Conservation (phyloP, 2,113 vertebrate species). For the Antechinus flavipes region DNA sequence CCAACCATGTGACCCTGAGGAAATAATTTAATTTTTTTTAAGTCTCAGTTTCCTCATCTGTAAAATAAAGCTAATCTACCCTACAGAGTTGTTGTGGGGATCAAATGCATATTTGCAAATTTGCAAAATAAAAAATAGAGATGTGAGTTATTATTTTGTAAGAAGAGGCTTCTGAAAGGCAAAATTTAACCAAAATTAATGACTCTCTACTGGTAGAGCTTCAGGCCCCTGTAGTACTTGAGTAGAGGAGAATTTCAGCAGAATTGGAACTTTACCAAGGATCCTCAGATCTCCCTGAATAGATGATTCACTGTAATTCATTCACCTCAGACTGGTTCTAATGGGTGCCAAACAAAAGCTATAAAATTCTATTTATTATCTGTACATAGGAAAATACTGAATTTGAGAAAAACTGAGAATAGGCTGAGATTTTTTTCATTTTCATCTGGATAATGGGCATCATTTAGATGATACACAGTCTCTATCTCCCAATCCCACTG, state of each 20-base stretch:
- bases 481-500: slow-evolving; percentile 11
- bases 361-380: slow-evolving; percentile 65
- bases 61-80: neutral
- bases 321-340: slow-evolving; percentile 63
- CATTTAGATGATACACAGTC: neutral
- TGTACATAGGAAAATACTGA: slow-evolving; percentile 2
- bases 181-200: neutral
- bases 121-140: neutral
- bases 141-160: neutral
- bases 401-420: slow-evolving; percentile 69
- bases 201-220: slow-evolving; percentile 62
- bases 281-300: slow-evolving; percentile 52
- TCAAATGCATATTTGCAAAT: neutral
- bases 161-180: neutral
- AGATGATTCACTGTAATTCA: slow-evolving; percentile 69
- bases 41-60: neutral
- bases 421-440: slow-evolving; percentile 22
- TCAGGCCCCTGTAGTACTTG: slow-evolving; percentile 61
- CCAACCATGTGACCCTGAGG: neutral
- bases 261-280: slow-evolving; percentile 51
- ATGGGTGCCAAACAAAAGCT: slow-evolving; percentile 52
- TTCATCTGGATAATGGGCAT: slow-evolving; percentile 55
- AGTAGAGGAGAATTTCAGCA: slow-evolving; percentile 54
- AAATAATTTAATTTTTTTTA: neutral
- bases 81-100: neutral